A percentile compares a stretch with the other conserved stretches of the same genome.
Conservation (phyloP, 2,797 vertebrate species). For the Morus bassanus region DNA sequence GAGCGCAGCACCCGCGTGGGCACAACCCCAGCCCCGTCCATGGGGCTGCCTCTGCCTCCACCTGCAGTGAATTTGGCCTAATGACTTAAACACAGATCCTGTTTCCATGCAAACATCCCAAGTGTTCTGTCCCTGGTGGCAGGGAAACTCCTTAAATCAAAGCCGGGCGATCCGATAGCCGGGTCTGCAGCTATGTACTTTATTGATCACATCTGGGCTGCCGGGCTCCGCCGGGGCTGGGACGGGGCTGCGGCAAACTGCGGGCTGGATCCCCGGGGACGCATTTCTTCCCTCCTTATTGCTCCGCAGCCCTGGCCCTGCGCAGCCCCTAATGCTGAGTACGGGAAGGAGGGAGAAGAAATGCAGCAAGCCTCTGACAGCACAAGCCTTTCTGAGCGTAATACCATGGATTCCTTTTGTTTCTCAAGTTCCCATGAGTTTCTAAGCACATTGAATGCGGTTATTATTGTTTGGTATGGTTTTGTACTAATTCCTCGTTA, state of each 20-base stretch:
- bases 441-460: background rate
- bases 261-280: background rate
- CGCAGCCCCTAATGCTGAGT: accelerated
- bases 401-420: background rate
- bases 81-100: conserved; percentile 62
- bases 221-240: background rate
- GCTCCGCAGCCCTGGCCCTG: background rate
- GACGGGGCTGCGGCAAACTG: background rate
- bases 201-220: conserved; percentile 59
- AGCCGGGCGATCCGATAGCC: conserved; percentile 27
- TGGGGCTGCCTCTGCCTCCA: conserved; percentile 26
- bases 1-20: background rate
- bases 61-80: conserved; percentile 61
- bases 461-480: background rate
- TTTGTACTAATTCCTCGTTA: conserved; percentile 2
- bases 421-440: background rate
- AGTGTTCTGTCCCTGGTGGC: conserved; percentile 47
- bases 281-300: background rate
- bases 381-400: background rate
- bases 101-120: conserved; percentile 62
- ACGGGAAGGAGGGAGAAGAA: background rate
- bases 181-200: background rate
- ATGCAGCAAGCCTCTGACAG: background rate
- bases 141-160: conserved; percentile 55
- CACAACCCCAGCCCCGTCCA: accelerated